Evolutionary conservation across 2,888 invertebrate genomes (phyloP).

Genomic region (Merodon equestris): DNA sequence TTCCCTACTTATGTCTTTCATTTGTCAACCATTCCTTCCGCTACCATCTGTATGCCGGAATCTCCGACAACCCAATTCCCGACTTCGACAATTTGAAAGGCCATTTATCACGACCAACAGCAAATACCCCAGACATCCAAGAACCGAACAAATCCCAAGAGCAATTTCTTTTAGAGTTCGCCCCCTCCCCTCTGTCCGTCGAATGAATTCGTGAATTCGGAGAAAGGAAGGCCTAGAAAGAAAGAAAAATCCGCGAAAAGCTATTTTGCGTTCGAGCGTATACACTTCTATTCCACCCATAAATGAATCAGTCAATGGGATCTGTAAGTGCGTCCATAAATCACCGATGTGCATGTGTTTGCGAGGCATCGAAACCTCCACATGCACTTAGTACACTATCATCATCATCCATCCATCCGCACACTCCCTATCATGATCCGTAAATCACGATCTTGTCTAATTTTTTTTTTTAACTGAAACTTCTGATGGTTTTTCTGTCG

Average conservation of each 20-base stretch:
- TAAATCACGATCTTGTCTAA: conserved; percentile 79
- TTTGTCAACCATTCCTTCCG: no score
- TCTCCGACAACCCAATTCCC: conserved; percentile 56
- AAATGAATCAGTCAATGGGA: conserved; percentile 59
- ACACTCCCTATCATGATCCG: conserved; percentile 70
- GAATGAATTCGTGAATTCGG: conserved; percentile 9
- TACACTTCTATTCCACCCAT: conserved; percentile 43
- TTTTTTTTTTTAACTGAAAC: conserved; percentile 70
- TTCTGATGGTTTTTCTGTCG: conserved; percentile 21
- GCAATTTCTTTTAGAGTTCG: conserved; percentile 39
- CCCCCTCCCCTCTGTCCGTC: neutral
- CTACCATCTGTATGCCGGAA: conserved; percentile 9
- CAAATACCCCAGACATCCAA: conserved; percentile 29
- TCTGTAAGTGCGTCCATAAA: conserved; percentile 65
- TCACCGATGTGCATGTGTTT: conserved; percentile 57
- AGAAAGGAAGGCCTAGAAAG: conserved; percentile 7
- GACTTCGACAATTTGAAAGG: conserved; percentile 64
- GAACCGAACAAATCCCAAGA: conserved; percentile 1
- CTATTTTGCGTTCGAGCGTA: conserved; percentile 23
- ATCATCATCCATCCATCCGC: conserved; percentile 1
- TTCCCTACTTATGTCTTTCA: no score
- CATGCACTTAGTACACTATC: conserved; percentile 26
- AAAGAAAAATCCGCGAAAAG: conserved; percentile 47
- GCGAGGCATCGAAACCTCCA: conserved; percentile 36
- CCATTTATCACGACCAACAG: conserved; percentile 57